phyloP scores from a whole-genome alignment of 2,113 vertebrate species.

The Chaetorhynchus papuensis region DNA sequence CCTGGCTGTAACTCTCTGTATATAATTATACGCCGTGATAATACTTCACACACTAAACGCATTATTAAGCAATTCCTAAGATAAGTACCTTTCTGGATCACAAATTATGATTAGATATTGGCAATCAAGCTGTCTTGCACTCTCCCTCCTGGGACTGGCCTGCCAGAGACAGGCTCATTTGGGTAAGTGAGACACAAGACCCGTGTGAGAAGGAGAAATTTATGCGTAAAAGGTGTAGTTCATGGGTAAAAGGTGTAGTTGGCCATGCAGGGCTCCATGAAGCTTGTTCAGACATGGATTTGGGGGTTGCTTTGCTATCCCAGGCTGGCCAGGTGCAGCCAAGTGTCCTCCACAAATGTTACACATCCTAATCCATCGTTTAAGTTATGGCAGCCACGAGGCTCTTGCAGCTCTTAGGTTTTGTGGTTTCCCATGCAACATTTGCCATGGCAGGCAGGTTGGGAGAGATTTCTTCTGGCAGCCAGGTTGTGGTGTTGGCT shows the following conservation, averaged over 20 bases:
- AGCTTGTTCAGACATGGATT: not conserved
- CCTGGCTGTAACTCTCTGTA: not conserved
- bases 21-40: not conserved
- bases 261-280: not conserved
- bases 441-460: not conserved
- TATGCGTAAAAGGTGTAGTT: not conserved
- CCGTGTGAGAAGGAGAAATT: not conserved
- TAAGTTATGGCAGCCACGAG: accelerated
- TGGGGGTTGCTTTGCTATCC: not conserved
- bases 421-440: not conserved
- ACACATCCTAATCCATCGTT: accelerated
- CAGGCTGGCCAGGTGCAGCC: not conserved
- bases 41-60: not conserved
- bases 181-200: not conserved
- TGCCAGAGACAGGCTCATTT: not conserved
- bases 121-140: constrained; percentile 19
- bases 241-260: not conserved
- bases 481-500: not conserved
- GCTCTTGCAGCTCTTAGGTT: not conserved
- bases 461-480: not conserved
- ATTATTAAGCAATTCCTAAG: constrained; percentile 6
- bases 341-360: not conserved
- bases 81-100: constrained; percentile 9
- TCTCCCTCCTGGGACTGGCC: not conserved
- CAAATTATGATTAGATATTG: constrained; percentile 1